Conservation (phyloP, 1,140 invertebrate genomes). For the Leguminivora glycinivorella region DNA sequence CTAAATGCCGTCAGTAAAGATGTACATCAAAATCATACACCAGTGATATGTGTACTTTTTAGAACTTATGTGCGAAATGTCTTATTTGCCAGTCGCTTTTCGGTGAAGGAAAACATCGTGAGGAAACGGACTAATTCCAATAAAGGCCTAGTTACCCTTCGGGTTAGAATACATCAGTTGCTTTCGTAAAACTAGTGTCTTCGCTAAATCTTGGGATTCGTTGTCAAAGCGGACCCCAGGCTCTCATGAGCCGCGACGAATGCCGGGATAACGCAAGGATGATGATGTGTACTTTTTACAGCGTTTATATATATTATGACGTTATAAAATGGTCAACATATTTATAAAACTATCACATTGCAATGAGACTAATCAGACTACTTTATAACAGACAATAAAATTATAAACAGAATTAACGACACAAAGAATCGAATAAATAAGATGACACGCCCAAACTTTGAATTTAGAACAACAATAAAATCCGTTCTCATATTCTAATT, state of each 20-base stretch:
- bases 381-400: conserved; percentile 9
- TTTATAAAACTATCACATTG: not conserved
- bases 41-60: not conserved
- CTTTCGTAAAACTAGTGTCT: too few species aligned
- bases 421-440: conserved; percentile 9
- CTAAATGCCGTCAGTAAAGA: not conserved
- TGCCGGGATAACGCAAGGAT: too few species aligned
- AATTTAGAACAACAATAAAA: conserved; percentile 26
- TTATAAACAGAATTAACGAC: conserved; percentile 22
- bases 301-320: not conserved
- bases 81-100: too few species aligned
- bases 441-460: conserved; percentile 9
- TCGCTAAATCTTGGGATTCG: too few species aligned
- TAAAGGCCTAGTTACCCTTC: too few species aligned
- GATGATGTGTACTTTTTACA: too few species aligned
- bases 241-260: too few species aligned
- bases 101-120: too few species aligned
- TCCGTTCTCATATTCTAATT: conserved; percentile 24
- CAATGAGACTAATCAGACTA: not conserved
- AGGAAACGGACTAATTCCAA: too few species aligned
- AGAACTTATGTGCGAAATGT: too few species aligned
- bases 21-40: not conserved
- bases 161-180: too few species aligned
- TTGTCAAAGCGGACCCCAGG: too few species aligned
- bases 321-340: not conserved